Conservation (phyloP, 2,797 vertebrate genomes). For the Gambelia wislizenii region DNA sequence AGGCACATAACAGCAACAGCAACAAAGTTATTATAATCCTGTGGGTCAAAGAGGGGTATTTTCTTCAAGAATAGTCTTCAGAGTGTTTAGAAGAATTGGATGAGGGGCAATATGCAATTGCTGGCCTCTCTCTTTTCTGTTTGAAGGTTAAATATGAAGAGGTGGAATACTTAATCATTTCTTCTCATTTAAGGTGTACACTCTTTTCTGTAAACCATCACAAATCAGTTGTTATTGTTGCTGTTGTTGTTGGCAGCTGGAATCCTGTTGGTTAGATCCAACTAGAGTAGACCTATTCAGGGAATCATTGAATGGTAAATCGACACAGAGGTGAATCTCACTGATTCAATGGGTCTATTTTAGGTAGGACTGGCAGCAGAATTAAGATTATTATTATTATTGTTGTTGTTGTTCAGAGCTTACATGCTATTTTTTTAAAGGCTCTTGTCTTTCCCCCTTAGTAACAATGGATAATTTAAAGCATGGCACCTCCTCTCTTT, state of each 20-base stretch:
- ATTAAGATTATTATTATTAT: background rate
- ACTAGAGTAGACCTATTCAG: too few species aligned
- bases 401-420: background rate
- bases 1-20: too few species aligned
- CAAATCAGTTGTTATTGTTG: conserved; percentile 22
- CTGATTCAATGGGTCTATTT: too few species aligned
- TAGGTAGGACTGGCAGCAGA: too few species aligned
- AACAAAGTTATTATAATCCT: too few species aligned
- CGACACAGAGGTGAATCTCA: too few species aligned
- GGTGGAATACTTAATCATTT: conserved; percentile 44
- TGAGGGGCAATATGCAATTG: background rate
- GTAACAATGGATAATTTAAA: conserved; percentile 36
- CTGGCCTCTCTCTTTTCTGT: conserved; percentile 32
- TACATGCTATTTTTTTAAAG: background rate
- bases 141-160: conserved; percentile 41
- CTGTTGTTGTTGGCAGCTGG: background rate
- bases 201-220: conserved; percentile 24
- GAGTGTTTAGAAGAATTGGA: too few species aligned
- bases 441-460: conserved; percentile 47
- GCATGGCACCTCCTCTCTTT: background rate
- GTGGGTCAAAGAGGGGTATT: background rate
- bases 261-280: too few species aligned
- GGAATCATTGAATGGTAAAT: too few species aligned
- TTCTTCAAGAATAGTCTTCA: background rate
- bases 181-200: conserved; percentile 37